Base-by-base conservation (phyloP, 2,113 vertebrate species). In the Gnathonemus echidnorhynchus region DNA sequence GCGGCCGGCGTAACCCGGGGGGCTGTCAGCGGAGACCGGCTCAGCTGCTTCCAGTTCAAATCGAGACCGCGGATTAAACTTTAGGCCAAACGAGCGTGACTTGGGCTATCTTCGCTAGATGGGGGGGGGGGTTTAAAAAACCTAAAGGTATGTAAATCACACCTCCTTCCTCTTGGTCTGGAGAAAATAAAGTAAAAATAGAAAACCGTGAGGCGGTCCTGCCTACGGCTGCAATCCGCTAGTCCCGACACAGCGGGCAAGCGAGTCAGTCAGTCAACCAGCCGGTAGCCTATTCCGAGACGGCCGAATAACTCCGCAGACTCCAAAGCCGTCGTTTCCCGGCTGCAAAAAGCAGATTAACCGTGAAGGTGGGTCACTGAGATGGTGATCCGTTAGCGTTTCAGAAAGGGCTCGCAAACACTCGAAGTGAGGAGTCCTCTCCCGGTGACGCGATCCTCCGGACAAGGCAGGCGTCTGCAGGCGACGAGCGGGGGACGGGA, bases 391-490 rank as follows among this genome's bases (percentile, higher is more conserved):
- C 39, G 42, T 56, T 42, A n/a, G 31, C 53, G 35, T 45, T 48
- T 62, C 84, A 35, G 2, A 86, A 62, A 87, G n/a, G 58, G 62
- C 13, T 77, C 89, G 42, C 89, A 90, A 92, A 90, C 89, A 91
- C 8, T 94, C 93, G 94, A 86, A 91, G 93, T 92, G 94, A 95
- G 94, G 89, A 92, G 93, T 95, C 95, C 94, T 95, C 95, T 89
- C 91, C 92, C 58, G 91, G 86, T 52, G 89, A 87, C 74, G 89
- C 91, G 35, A 85, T 88, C 49, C 90, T 90, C 11, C 90, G 91
- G 91, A 90, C 90, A 92, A 91, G 88, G 91, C 89, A 93, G 92
- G 89, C 85, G 85, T 92, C 91, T 91, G 91, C 91, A 90, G 91
- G 91, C 92, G 62, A 87, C 86, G 88, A 91, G 91, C 92, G 93